phyloP scores from a whole-genome alignment of 1,140 invertebrate genomes.

The Papilio helenus region DNA sequence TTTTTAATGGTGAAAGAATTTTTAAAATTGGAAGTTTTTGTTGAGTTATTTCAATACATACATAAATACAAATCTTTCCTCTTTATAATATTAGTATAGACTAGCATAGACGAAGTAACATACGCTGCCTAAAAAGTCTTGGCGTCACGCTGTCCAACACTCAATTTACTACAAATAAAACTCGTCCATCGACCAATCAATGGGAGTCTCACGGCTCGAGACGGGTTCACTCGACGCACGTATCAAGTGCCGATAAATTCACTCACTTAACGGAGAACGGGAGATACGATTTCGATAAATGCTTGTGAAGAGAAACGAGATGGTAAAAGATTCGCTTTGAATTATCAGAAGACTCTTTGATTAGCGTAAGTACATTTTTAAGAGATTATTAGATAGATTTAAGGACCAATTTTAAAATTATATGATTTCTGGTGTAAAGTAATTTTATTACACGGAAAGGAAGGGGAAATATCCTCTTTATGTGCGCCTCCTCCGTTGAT shows the following conservation, averaged over 20 bases:
- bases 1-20: too few relatives aligned
- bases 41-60: too few relatives aligned
- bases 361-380: slow-evolving; percentile 42
- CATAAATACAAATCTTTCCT: too few relatives aligned
- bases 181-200: slow-evolving; percentile 39
- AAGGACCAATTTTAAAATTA: too few relatives aligned
- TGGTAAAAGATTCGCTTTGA: slow-evolving; percentile 55
- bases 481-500: too few relatives aligned
- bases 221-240: slow-evolving; percentile 53
- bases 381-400: neutral
- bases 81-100: too few relatives aligned
- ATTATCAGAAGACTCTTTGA: slow-evolving; percentile 54
- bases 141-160: slow-evolving; percentile 19
- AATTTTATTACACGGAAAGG: too few relatives aligned
- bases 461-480: too few relatives aligned
- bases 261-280: slow-evolving; percentile 47
- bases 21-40: too few relatives aligned
- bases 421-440: too few relatives aligned
- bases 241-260: slow-evolving; percentile 65
- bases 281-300: slow-evolving; percentile 55
- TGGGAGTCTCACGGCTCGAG: slow-evolving; percentile 44
- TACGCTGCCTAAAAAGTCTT: neutral
- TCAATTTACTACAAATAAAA: slow-evolving; percentile 37
- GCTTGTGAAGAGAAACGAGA: slow-evolving; percentile 61
- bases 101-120: neutral